phyloP scores from a whole-genome alignment of 2,797 vertebrate species.

The Phataginus tricuspis region DNA sequence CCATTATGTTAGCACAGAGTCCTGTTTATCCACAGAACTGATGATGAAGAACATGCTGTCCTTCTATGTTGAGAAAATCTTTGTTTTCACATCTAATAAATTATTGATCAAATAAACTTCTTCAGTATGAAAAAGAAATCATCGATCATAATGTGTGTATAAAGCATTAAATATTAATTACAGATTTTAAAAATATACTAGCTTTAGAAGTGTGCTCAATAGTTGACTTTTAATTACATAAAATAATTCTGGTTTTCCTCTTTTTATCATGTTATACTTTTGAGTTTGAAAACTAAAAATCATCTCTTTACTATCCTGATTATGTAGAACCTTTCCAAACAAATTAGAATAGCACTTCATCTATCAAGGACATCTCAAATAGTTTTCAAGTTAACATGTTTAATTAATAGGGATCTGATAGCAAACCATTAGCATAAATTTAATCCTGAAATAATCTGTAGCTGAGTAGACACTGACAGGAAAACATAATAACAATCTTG shows the following conservation, averaged over 20 bases:
- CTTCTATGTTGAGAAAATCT: neutral
- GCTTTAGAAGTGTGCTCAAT: neutral
- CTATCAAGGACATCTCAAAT: neutral
- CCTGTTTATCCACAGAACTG: neutral
- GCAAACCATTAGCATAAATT: neutral
- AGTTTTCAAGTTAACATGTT: slow-evolving; percentile 36
- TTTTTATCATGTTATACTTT: neutral
- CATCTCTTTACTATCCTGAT: neutral
- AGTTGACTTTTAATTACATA: slow-evolving; percentile 19
- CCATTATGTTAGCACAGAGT: neutral
- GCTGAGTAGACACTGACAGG: neutral
- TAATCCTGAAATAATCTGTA: slow-evolving; percentile 1
- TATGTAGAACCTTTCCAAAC: neutral
- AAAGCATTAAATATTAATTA: neutral
- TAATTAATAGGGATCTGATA: slow-evolving; percentile 31
- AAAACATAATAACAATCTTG: neutral
- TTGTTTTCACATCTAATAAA: neutral
- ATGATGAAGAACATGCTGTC: neutral
- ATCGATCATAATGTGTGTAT: neutral
- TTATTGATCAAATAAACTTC: neutral
- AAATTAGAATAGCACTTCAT: neutral
- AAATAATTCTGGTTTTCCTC: neutral
- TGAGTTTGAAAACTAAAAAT: neutral
- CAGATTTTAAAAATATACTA: neutral
- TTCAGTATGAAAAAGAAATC: neutral